A percentile compares a stretch with the other conserved stretches of the same genome.
These are phyloP conservation scores for Psilopogon haemacephalus DNA, from an alignment of 2,113 vertebrate species.

Conservation along the genomic window DNA sequence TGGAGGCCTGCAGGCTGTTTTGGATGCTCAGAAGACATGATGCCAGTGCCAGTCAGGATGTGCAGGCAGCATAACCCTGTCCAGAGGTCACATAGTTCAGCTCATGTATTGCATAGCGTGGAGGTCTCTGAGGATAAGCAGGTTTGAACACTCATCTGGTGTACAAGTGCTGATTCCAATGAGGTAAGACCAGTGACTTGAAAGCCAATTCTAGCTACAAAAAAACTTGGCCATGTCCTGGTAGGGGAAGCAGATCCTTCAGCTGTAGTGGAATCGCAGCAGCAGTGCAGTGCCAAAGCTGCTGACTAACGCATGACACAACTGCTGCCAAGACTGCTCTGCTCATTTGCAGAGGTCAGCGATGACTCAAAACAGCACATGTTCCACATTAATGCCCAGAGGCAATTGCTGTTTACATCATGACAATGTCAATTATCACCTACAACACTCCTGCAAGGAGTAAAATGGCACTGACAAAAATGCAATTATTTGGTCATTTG, in stretches of 20 bases:
- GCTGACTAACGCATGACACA: not conserved
- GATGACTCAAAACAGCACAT: not conserved
- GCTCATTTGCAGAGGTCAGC: not conserved
- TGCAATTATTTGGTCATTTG: not conserved
- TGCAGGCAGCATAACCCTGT: fast-evolving
- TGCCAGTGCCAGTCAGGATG: fast-evolving
- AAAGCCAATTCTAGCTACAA: not conserved
- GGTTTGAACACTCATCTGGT: fast-evolving
- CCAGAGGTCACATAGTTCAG: fast-evolving
- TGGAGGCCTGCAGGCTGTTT: not conserved
- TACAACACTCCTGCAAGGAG: not conserved
- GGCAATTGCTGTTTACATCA: not conserved
- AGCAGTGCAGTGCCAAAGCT: not conserved
- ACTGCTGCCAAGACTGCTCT: not conserved
- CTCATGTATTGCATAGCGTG: fast-evolving
- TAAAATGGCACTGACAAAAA: not conserved
- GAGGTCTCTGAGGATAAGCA: fast-evolving
- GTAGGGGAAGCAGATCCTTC: not conserved
- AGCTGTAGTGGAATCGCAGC: not conserved
- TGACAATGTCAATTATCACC: slow-evolving; percentile 27
- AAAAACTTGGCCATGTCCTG: fast-evolving
- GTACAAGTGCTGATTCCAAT: fast-evolving
- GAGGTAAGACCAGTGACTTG: not conserved
- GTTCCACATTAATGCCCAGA: not conserved
- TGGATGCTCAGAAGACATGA: not conserved